Base-by-base conservation (phyloP, 2,797 vertebrate species). In the Coracias cyanogaster region DNA sequence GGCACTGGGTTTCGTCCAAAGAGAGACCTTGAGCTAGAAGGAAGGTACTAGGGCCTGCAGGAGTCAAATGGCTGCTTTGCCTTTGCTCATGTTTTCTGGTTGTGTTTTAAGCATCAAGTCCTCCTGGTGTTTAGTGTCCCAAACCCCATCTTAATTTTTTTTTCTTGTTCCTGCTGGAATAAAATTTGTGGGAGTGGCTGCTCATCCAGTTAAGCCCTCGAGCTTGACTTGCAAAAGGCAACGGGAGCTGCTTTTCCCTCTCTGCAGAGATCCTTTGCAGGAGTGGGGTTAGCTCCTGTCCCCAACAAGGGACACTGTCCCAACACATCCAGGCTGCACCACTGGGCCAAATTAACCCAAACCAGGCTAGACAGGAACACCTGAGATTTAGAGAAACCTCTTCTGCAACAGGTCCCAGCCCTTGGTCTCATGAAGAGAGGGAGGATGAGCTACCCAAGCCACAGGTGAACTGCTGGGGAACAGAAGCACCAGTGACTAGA, bases 381-480 rank as follows among this genome's bases (percentile, higher is more conserved):
- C 28, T 28, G 24, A 79, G 46, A 65, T 43, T 65, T 21, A 46
- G 12, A 81, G 64, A 72, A 70, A 80, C 39, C 29, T 73, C 43
- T 88, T 78, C 64, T 46, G 46, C 65, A 64, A 45, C 16, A 28
- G 29, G 39, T 72, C 20, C 33, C 37, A 76, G 67, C 28, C 58
- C 37, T 19, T 0, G 0, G 39, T 29, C 28, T 79, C 26, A 14
- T 1, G 9, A 74, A n/a, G n/a, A 76, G 6, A 6, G 41, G 26
- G 20, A 61, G 4, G 8, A 61, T 57, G 58, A 78, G 11, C 25
- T 0, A 2, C 16, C 10, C 10, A 45, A 74, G 33, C 16, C 21
- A 6, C 10, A 3, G 5, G 24, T 43, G 31, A 52, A 31, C 62
- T 60, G 45, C 33, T 76, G 31, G 25, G 54, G 60, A 55, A 28